Base-by-base conservation (phyloP, 2,113 vertebrate species). In the Myodes glareolus region DNA sequence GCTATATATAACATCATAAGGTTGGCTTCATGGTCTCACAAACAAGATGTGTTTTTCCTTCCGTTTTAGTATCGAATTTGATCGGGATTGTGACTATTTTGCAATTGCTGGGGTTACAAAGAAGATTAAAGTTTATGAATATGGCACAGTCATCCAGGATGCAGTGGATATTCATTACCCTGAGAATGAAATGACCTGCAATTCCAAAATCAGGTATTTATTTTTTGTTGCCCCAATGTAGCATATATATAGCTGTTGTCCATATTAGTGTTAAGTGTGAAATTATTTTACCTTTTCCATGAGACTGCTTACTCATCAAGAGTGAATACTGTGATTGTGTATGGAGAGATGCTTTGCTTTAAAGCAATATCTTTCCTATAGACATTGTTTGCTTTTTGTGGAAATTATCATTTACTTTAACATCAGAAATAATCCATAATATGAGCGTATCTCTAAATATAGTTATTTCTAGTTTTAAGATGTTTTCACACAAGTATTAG, bases 161-260 rank as follows among this genome's bases (percentile, higher is more conserved):
- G 99, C 99, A 0, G 99, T 99, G 98, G 99, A 99, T 98, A 99
- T 99, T 98, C 99, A 99, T 98, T 99, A 99, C 98, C 99, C 99
- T 23, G 99, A 99, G 97, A 99, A 99, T 91, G 99, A 99, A 99
- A 99, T 99, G 99, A 99, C 99, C 78, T 99, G 99, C 98, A 99
- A 99, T 99, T 99, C 99, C 92, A 99, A 99, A 99, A 99, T 99
- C 99, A 99, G 99, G 99, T 99, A 98, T 88, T 97, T 42, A 1
- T 19, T 45, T 97, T 97, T 96, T 67, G 52, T 31, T 91, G 42
- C n/a, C 47, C 85, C 73, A 55, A 85, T 42, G 23, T 23, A 29
- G n/a, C 91, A 8, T 93, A 11, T 10, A 16, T 76, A 67, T 33
- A 67, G 36, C 17, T 72, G 45, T 25, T 82, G 3, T 85, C 31